phyloP scores from a whole-genome alignment of 2,797 vertebrate species.

The Halcyon smyrnensis region DNA sequence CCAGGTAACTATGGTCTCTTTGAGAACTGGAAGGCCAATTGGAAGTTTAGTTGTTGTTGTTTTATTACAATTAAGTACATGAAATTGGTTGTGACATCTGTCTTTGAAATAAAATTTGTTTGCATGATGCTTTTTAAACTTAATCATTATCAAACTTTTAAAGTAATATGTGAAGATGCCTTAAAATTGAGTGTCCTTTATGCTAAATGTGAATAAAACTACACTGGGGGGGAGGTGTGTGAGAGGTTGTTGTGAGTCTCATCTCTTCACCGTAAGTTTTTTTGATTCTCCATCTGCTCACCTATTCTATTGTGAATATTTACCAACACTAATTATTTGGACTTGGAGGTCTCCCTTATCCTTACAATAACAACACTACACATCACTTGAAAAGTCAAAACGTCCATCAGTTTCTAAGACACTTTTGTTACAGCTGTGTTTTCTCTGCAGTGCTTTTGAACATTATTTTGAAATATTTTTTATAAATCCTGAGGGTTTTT shows the following conservation, averaged over 20 bases:
- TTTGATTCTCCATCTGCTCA: not conserved
- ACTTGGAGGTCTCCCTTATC: not conserved
- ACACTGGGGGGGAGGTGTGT: not conserved
- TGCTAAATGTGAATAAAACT: not conserved
- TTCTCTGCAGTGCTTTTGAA: not conserved
- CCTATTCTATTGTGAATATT: not conserved
- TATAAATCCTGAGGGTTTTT: not conserved
- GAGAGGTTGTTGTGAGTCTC: not conserved
- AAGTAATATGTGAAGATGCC: not conserved
- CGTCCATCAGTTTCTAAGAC: not conserved
- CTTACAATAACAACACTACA: not conserved
- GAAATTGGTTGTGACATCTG: not conserved
- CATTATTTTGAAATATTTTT: not conserved
- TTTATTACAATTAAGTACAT: not conserved
- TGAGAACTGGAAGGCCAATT: not conserved
- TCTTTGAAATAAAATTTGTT: not conserved
- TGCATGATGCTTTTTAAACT: not conserved
- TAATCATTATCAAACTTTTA: not conserved
- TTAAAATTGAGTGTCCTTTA: not conserved
- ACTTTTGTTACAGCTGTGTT: not conserved
- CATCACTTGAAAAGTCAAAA: not conserved
- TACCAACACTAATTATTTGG: not conserved
- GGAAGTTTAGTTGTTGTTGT: not conserved
- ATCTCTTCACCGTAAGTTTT: not conserved
- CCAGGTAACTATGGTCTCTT: conserved; percentile 83